phyloP scores from a whole-genome alignment of 2,888 invertebrate genomes.

The Malthinus seriepunctatus region DNA sequence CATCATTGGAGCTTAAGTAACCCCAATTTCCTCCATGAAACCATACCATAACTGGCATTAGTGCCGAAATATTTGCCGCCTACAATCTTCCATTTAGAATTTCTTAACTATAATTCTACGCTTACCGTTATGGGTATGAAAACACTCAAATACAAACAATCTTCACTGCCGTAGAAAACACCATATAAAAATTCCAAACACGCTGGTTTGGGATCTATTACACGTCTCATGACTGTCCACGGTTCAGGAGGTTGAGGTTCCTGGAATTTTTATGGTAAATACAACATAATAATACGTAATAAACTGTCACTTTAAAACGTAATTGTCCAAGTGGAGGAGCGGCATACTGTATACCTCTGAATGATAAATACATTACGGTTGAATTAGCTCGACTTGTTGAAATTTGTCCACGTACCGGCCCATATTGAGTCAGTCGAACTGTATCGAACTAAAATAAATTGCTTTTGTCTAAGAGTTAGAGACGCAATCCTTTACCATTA shows the following conservation, averaged over 20 bases:
- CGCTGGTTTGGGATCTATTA: background rate
- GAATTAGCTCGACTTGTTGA: too few species aligned
- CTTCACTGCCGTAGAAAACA: background rate
- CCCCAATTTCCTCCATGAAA: slow-evolving; percentile 38
- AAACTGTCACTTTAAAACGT: slow-evolving; percentile 1
- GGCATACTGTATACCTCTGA: slow-evolving; percentile 6
- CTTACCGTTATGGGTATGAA: background rate
- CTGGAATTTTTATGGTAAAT: too few species aligned
- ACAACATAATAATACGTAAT: too few species aligned
- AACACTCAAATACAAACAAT: too few species aligned
- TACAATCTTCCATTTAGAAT: too few species aligned
- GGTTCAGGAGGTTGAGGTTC: too few species aligned
- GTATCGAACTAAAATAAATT: too few species aligned
- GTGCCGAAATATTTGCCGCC: slow-evolving; percentile 15
- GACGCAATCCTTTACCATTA: too few species aligned
- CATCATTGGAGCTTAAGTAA: slow-evolving; percentile 24
- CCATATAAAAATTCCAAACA: background rate
- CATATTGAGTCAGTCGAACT: too few species aligned
- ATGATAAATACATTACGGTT: background rate
- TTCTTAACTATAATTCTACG: too few species aligned
- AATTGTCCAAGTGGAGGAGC: background rate
- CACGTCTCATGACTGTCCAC: background rate
- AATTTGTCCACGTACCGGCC: too few species aligned
- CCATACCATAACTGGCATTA: slow-evolving; percentile 36
- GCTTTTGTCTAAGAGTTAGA: too few species aligned